Conservation (phyloP, 2,113 vertebrate genomes). For the Xiphorhynchus elegans region DNA sequence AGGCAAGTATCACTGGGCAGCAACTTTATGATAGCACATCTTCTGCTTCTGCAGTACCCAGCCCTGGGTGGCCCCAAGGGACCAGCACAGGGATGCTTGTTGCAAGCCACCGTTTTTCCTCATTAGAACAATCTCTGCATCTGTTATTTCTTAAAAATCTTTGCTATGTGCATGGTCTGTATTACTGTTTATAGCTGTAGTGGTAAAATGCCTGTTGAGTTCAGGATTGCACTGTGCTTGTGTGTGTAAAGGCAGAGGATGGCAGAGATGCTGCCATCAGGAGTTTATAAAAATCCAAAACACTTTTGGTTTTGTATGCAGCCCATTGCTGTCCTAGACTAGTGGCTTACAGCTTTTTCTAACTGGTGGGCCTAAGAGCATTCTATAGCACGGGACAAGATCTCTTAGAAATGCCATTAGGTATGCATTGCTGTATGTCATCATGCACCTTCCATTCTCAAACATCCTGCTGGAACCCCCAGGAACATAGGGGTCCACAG, state of each 20-base stretch:
- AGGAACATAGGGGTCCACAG: not conserved
- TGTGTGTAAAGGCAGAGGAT: not conserved
- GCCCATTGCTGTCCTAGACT: not conserved
- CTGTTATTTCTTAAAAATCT: not conserved
- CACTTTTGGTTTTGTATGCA: not conserved
- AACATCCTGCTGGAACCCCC: not conserved
- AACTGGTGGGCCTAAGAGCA: not conserved
- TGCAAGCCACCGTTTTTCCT: not conserved
- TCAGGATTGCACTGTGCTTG: not conserved
- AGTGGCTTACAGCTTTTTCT: not conserved
- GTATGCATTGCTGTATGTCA: not conserved
- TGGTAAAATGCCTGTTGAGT: not conserved
- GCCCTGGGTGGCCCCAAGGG: not conserved
- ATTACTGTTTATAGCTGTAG: not conserved
- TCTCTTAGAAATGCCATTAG: not conserved
- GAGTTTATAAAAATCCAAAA: not conserved
- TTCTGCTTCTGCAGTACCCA: not conserved
- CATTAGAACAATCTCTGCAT: not conserved
- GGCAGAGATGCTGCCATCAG: not conserved
- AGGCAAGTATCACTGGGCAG: not conserved
- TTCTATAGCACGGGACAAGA: not conserved
- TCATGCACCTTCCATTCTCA: not conserved
- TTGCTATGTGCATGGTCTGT: fast-evolving
- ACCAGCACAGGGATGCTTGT: not conserved
- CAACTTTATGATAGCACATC: not conserved